Evolutionary conservation across 2,797 vertebrate species (phyloP).

Genomic region (Triplophysa bombifrons): DNA sequence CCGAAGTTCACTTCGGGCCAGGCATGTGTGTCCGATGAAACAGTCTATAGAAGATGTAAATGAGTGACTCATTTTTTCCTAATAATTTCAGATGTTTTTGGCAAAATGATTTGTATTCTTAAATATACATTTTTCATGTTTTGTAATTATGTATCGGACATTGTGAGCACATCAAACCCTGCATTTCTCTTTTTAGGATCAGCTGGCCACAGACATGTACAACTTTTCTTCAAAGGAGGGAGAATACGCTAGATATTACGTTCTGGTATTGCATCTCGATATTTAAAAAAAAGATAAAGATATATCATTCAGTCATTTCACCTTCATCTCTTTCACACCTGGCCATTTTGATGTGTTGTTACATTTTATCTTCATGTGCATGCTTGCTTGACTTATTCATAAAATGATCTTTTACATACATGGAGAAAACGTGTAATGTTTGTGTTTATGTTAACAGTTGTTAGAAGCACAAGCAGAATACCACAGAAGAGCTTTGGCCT

Average conservation of each 20-base stretch:
- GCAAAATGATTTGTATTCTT: too few species aligned
- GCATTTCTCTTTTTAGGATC: slow-evolving; percentile 80
- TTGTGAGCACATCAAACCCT: not conserved
- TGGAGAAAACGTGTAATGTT: not conserved
- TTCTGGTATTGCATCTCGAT: slow-evolving; percentile 79
- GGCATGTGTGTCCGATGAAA: too few species aligned
- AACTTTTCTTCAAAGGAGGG: slow-evolving; percentile 94
- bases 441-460: slow-evolving; percentile 79
- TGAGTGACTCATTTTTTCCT: too few species aligned
- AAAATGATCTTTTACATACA: not conserved
- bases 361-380: not conserved
- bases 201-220: slow-evolving; percentile 96
- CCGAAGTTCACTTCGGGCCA: too few species aligned
- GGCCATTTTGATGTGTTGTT: not conserved
- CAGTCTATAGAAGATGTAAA: too few species aligned
- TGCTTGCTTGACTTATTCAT: not conserved
- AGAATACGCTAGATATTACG: slow-evolving; percentile 89
- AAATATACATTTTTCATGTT: not conserved
- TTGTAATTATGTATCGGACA: not conserved
- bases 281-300: too few species aligned
- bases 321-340: too few species aligned
- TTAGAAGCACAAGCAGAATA: slow-evolving; percentile 98
- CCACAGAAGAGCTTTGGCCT: slow-evolving; percentile 94
- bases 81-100: too few species aligned
- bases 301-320: too few species aligned